Conservation (phyloP, 2,797 vertebrate genomes). For the Streptopelia turtur region DNA sequence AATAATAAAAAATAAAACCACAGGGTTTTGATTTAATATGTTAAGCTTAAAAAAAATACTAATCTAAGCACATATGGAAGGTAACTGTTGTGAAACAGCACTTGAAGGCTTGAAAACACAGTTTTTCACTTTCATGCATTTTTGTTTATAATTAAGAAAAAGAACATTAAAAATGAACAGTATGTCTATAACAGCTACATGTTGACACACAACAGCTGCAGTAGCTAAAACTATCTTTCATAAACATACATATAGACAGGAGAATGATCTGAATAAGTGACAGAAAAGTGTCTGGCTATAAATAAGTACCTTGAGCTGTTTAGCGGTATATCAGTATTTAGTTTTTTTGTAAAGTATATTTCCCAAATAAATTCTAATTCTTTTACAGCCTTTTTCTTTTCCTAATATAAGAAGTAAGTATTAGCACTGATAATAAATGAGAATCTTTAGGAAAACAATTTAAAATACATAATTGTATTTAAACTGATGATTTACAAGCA, state of each 20-base stretch:
- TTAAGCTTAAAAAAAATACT: neutral
- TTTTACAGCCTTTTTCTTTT: neutral
- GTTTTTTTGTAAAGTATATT: neutral
- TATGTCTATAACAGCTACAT: neutral
- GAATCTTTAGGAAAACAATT: constrained; percentile 32
- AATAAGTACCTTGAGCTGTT: constrained; percentile 14
- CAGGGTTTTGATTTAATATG: neutral
- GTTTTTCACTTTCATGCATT: neutral
- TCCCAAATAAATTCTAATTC: neutral
- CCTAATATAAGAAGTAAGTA: constrained; percentile 9
- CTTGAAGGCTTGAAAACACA: neutral
- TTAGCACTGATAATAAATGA: constrained; percentile 7
- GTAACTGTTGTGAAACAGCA: neutral
- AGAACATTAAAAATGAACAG: neutral
- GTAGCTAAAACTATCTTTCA: neutral
- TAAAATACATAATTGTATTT: constrained; percentile 1
- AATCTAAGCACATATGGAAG: neutral
- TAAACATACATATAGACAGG: neutral
- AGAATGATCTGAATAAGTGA: constrained; percentile 1
- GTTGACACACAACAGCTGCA: neutral
- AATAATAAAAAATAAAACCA: neutral
- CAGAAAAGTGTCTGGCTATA: neutral
- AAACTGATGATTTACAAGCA: neutral
- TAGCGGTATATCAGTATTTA: neutral
- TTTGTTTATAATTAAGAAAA: neutral